phyloP scores from a whole-genome alignment of 2,797 vertebrate genomes.

The Esox lucius region DNA sequence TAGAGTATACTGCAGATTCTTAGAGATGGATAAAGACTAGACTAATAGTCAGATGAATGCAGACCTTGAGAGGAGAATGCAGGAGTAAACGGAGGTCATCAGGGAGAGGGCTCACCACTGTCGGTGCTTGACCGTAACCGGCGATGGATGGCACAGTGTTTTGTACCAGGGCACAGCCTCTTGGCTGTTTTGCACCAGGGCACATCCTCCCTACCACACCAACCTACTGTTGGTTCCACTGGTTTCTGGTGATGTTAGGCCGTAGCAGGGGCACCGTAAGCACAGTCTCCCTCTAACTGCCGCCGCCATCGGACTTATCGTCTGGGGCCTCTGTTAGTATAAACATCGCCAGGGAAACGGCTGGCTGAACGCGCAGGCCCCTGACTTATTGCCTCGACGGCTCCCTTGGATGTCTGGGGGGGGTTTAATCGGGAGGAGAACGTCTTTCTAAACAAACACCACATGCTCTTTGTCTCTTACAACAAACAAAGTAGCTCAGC shows the following conservation, averaged over 20 bases:
- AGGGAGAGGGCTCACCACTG: not conserved
- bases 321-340: constrained; percentile 18
- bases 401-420: not conserved
- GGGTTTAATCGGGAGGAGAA: constrained; percentile 30
- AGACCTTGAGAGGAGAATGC: no score
- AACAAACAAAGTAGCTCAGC: constrained; percentile 61
- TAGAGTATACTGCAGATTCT: no score
- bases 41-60: no score
- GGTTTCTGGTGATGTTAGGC: not conserved
- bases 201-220: not conserved
- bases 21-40: no score
- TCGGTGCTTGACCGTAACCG: constrained; percentile 46
- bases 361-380: not conserved
- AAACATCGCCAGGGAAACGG: constrained; percentile 38
- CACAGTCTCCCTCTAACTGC: constrained; percentile 1
- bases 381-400: not conserved
- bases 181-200: not conserved
- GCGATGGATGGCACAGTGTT: constrained; percentile 28
- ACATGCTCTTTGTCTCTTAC: constrained; percentile 66
- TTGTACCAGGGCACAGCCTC: not conserved
- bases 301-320: constrained; percentile 1
- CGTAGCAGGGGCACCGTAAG: not conserved
- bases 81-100: not conserved
- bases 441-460: constrained; percentile 69
- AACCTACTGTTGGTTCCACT: not conserved